Evolutionary conservation across 64 coral and sea anemone genomes (phyloP), one percentile per base, ranked within the genome.

Genomic region (Acropora tenuis): DNA sequence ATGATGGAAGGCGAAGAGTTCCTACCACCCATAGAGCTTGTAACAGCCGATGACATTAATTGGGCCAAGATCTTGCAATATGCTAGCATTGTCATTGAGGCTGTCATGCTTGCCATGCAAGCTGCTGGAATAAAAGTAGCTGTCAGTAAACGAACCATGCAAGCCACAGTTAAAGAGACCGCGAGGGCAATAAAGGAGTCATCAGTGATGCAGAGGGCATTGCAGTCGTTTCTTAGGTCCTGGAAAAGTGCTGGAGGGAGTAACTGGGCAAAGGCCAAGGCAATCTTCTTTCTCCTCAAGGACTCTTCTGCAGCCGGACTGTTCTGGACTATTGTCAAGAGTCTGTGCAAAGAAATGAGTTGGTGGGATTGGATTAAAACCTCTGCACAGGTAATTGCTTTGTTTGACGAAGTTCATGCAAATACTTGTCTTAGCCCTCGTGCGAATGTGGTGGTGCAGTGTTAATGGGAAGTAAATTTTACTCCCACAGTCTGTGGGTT

Each of bases 271-370:
- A 85, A 91, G 53, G 89, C 73, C 15, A 85, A 50, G 47, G 89
- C 89, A 4, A 8, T 78, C 60, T 63, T 18, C 60, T 18, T 63
- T 15, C 60, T 63, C 6, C 60, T 63, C 8, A 63, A 18, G 11
- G 80, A 76, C 1, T 63, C 44, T 0, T 73, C 52, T 7, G 49
- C 47, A 42, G 79, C 48, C 6, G 89, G 53, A 8, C 82, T 91
- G 55, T 44, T 84, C 6, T 84, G 73, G 89, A 84, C 68, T 19
- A 91, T 76, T 49, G 40, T 78, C 50, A 78, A 91, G 78, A 41
- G 15, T 19, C 5, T 68, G 10, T 78, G 80, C 78, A 61, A 79
- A 17, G 65, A 84, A 7, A 84, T 91, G 89, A 5, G 66, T 15
- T 11, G 58, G 87, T 41, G 30, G 6, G 87, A 89, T 0, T 89